Percentiles rank a stretch among this genome's conserved stretches.
phyloP scores from a whole-genome alignment of 1,140 invertebrate species.

The Drosophila ercepeae region DNA sequence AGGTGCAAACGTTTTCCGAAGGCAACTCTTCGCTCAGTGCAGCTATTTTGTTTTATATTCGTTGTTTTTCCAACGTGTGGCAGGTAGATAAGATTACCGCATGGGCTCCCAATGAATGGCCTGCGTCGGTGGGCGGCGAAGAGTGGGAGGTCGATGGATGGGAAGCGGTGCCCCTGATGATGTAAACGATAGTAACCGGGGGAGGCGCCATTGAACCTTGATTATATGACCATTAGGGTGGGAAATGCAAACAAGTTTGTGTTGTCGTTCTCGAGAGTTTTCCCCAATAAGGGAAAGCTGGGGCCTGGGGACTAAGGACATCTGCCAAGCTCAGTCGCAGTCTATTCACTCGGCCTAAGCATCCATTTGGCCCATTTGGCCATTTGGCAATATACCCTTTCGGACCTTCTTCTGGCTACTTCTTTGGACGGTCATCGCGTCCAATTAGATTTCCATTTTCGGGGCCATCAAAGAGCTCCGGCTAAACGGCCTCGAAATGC shows the following conservation, averaged over 20 bases:
- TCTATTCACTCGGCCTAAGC: conserved; percentile 41
- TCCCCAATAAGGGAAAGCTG: not conserved
- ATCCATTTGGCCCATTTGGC: conserved; percentile 48
- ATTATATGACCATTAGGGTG: conserved; percentile 51
- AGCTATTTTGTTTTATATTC: conserved; percentile 28
- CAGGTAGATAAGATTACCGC: conserved; percentile 50
- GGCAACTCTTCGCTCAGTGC: not conserved
- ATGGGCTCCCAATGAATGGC: conserved; percentile 44
- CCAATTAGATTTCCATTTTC: conserved; percentile 78
- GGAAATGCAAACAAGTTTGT: conserved; percentile 51
- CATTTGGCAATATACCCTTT: conserved; percentile 26
- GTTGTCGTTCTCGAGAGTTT: conserved; percentile 12
- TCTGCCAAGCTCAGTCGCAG: too few relatives aligned
- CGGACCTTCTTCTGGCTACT: conserved; percentile 11
- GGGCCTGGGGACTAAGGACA: not conserved
- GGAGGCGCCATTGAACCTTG: conserved; percentile 47
- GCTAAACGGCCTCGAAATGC: conserved; percentile 58
- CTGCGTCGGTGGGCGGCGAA: conserved; percentile 28
- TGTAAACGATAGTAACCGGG: conserved; percentile 44
- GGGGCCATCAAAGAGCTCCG: conserved; percentile 66
- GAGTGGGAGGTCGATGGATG: not conserved
- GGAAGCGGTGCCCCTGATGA: conserved; percentile 22
- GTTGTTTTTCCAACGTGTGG: conserved; percentile 22
- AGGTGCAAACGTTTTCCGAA: not conserved
- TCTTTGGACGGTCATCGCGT: conserved; percentile 58